Base-by-base conservation (phyloP, 2,797 vertebrate species). In the Clarias platycephalus region DNA sequence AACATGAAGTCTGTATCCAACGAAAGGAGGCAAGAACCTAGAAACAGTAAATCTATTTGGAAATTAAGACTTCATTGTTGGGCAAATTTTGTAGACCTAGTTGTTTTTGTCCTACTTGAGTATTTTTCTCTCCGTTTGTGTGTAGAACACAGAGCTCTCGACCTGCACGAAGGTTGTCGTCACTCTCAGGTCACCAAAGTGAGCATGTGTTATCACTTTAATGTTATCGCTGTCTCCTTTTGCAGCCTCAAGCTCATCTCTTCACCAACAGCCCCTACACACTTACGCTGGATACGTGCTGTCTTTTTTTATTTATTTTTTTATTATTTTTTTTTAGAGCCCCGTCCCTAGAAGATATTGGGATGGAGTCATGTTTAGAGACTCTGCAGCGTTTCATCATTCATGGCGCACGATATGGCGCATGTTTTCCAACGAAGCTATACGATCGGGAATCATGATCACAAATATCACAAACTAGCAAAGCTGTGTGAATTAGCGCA, bases 171-270 rank as follows among this genome's bases (percentile, higher is more conserved):
- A 75, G 62, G 60, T 85, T 74, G 82, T 77, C 62, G 40, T 88
- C 82, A 82, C 70, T 82, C 31, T 85, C 26, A 90, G 90, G 89
- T 90, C 90, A 90, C 87, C 84, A 64, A 83, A 55, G 77, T 85
- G 90, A 87, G 87, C 87, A 85, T 91, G 85, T 91, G 92, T 90
- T 90, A 89, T 86, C 89, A 79, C 86, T 88, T 86, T 87, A 89
- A 85, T 83, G 81, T 85, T 83, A 49, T 68, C 64, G 24, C 64
- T 55, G 80, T 70, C 62, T 86, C 82, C 80, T 64, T 72, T 37
- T 77, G 72, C 82, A 84, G 55, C 78, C 84, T 72, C 78, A 83
- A 74, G 81, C 70, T 26, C 63, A 81, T 60, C 85, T 83, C 84
- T 82, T 80, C 62, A 72, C 60, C 82, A 82, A 57, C 44, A 63